These are phyloP conservation scores for Neotragus moschatus DNA, from an alignment of 2,113 vertebrate species.

Conservation along the genomic window DNA sequence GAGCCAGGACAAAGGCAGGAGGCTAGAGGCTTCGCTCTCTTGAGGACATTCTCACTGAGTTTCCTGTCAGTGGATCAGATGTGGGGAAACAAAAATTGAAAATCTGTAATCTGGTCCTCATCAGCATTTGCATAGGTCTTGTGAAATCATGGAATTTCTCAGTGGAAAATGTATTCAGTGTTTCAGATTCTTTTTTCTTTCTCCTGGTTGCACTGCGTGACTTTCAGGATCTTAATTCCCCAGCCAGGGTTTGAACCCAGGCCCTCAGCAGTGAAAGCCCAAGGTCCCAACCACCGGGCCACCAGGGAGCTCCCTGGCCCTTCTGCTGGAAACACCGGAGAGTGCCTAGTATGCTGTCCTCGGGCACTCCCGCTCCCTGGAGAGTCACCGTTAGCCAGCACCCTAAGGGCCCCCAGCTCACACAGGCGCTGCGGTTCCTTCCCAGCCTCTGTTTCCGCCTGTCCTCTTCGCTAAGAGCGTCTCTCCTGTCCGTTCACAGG, in stretches of 20 bases:
- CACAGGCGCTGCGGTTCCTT: neutral
- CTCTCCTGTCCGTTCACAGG: constrained; percentile 84
- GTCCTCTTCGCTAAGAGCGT: neutral
- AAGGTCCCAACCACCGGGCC: neutral
- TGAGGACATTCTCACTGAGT: neutral
- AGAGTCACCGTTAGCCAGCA: neutral
- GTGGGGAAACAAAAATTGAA: neutral
- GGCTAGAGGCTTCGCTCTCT: neutral
- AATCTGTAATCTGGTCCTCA: neutral
- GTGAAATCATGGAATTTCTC: neutral
- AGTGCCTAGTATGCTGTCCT: neutral
- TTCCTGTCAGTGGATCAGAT: neutral
- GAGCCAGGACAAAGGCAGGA: neutral
- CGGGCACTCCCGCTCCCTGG: too few relatives aligned
- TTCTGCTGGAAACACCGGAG: neutral
- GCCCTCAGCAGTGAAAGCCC: neutral
- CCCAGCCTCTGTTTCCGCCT: neutral
- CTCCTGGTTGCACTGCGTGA: neutral
- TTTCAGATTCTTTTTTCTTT: neutral
- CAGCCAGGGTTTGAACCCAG: neutral
- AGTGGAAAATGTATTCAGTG: neutral
- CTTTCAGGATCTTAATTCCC: neutral
- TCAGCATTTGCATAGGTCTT: neutral
- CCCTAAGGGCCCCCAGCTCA: neutral
- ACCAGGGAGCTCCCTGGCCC: neutral